Evolutionary conservation across 2,797 vertebrate species (phyloP), one percentile per base, ranked within the genome.

Genomic region (Sebastes diploproa): DNA sequence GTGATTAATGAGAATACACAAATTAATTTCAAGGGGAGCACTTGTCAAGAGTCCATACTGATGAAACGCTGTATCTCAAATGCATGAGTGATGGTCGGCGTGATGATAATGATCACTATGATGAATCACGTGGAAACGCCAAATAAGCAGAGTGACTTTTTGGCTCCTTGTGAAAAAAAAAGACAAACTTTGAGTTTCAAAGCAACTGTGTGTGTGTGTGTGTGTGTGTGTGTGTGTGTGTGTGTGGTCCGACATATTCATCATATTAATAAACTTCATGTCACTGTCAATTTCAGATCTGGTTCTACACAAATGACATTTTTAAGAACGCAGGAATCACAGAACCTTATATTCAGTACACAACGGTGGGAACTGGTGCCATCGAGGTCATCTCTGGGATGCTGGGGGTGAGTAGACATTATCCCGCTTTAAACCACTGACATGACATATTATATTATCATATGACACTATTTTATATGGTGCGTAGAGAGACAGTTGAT

Each of bases 221-320:
- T 65, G 46, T 14, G 14, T 59, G 2, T 68, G 25, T 54, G 23
- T 23, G 23, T 23, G 13, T 52, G 2, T 59, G 2, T 65, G 18
- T 55, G 13, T 54, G 52, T 59, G 18, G 22, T 73, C 34, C 0
- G 9, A 58, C 29, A 25, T 58, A 10, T 78, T 46, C 22, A 59
- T 74, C 50, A 50, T 62, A 10, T 54, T 59, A 25, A 77, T 78
- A 16, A 77, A 75, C 34, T 23, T 76, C 4, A 3, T 72, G 46
- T 84, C 34, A 6, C 30, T 90, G 34, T 86, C 68, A 46, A 68
- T 92, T 94, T 71, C 95, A 98, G 97, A 97, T 98, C 91, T 98
- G 97, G 97, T 98, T 97, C 94, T 98, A 98, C 85, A 98, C 97
- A 78, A 98, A 98, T 83, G 78, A 92, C 56, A 98, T 98, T 88